Evolutionary conservation across 2,797 vertebrate genomes (phyloP).

Genomic region (Pseudochirops corinnae): DNA sequence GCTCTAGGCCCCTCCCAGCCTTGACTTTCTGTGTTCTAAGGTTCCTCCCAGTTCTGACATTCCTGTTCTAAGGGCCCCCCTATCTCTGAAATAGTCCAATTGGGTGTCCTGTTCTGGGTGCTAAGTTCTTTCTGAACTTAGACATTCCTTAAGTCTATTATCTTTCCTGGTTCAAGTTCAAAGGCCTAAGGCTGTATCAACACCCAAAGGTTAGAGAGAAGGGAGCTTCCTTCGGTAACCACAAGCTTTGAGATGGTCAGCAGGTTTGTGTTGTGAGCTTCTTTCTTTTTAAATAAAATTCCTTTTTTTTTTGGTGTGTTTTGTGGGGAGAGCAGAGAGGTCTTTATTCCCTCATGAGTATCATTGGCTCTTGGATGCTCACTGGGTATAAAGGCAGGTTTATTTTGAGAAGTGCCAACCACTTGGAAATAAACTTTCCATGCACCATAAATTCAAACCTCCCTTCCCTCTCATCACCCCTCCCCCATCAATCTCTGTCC

Average conservation of each 20-base stretch:
- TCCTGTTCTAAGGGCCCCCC: not conserved
- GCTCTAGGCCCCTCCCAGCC: not conserved
- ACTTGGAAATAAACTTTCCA: slow-evolving; percentile 53
- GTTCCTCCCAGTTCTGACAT: not conserved
- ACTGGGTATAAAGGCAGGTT: not conserved
- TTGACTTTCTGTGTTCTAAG: not conserved
- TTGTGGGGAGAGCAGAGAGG: not conserved
- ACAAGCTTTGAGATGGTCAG: not conserved
- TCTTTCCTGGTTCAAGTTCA: not conserved
- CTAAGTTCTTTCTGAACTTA: not conserved
- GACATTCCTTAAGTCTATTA: not conserved
- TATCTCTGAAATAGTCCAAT: not conserved
- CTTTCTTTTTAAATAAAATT: not conserved
- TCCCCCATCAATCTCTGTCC: not conserved
- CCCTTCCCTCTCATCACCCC: not conserved
- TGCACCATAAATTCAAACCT: slow-evolving; percentile 8
- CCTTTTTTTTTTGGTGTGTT: not conserved
- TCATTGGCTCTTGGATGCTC: not conserved
- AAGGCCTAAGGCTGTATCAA: not conserved
- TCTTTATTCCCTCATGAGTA: not conserved
- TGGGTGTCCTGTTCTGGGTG: not conserved
- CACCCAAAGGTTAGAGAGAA: not conserved
- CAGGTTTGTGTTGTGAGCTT: not conserved
- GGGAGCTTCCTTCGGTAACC: not conserved
- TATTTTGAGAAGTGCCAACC: slow-evolving; percentile 35